A percentile compares a stretch with the other conserved stretches of the same genome.
These are phyloP conservation scores for Tor tambroides DNA, from an alignment of 2,113 vertebrate species.

Conservation along the genomic window DNA sequence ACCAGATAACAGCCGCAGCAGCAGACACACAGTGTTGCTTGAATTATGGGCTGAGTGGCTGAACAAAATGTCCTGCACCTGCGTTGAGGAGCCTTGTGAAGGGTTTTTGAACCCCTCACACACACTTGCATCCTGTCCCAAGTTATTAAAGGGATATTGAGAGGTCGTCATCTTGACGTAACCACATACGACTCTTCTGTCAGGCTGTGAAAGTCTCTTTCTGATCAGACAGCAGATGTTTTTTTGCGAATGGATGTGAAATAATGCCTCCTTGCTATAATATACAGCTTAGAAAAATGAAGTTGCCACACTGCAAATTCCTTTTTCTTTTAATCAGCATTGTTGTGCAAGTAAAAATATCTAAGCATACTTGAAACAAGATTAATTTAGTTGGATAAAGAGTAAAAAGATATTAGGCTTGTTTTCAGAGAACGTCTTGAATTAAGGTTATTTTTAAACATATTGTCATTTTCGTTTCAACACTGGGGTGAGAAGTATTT, in stretches of 20 bases:
- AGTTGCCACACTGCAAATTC: neutral
- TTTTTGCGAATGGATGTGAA: neutral
- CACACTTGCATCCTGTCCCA: slow-evolving; percentile 14
- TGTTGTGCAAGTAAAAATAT: neutral
- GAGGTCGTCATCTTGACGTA: neutral
- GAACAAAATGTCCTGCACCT: slow-evolving; percentile 46
- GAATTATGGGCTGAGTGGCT: slow-evolving; percentile 39
- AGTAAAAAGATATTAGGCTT: neutral
- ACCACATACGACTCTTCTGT: neutral
- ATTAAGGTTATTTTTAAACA: neutral
- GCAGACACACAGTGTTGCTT: neutral
- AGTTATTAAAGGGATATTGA: neutral
- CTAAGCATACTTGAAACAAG: neutral
- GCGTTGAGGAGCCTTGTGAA: slow-evolving; percentile 1
- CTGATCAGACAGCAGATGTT: neutral
- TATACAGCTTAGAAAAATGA: neutral
- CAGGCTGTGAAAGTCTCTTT: neutral
- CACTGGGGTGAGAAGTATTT: neutral
- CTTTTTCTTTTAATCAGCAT: neutral
- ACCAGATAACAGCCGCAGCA: slow-evolving; percentile 51
- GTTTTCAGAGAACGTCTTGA: neutral
- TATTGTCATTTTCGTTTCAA: neutral
- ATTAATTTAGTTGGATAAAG: neutral
- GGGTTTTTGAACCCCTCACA: slow-evolving; percentile 32
- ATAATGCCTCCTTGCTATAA: neutral